Evolutionary conservation across 2,113 vertebrate species (phyloP).

Genomic region (Amphilophus citrinellus): DNA sequence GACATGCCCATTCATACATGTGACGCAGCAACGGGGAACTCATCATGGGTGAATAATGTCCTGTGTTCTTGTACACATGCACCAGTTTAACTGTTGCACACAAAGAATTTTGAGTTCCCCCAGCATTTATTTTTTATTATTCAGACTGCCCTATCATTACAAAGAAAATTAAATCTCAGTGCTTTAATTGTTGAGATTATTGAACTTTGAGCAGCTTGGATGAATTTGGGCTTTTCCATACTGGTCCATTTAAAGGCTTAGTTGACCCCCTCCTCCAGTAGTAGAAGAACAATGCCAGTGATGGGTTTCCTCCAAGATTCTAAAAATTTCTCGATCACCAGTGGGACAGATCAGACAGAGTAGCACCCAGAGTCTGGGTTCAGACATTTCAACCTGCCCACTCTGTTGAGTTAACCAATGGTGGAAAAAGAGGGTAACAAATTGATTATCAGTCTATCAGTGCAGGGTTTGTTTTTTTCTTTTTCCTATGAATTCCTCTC

Average conservation of each 20-base stretch:
- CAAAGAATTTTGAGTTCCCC: background rate
- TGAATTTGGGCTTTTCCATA: background rate
- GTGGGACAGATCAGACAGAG: background rate
- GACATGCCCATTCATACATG: background rate
- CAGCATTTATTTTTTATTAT: background rate
- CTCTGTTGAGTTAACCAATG: background rate
- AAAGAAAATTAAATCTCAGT: background rate
- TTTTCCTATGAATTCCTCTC: background rate
- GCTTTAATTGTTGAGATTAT: background rate
- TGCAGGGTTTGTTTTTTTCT: background rate
- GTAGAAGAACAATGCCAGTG: no score
- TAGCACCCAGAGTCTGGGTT: rapidly evolving
- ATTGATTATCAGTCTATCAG: background rate
- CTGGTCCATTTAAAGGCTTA: background rate
- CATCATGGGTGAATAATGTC: background rate
- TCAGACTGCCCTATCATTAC: background rate
- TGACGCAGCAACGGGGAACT: rapidly evolving
- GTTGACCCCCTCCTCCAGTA: background rate
- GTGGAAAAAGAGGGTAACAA: background rate
- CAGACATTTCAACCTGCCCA: background rate
- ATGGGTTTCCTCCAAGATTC: background rate
- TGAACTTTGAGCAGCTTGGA: background rate
- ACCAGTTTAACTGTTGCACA: background rate
- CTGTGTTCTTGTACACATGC: background rate
- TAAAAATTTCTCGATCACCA: background rate